Evolutionary conservation across 1,140 invertebrate species (phyloP).

Genomic region (Thaumetopoea pityocampa): DNA sequence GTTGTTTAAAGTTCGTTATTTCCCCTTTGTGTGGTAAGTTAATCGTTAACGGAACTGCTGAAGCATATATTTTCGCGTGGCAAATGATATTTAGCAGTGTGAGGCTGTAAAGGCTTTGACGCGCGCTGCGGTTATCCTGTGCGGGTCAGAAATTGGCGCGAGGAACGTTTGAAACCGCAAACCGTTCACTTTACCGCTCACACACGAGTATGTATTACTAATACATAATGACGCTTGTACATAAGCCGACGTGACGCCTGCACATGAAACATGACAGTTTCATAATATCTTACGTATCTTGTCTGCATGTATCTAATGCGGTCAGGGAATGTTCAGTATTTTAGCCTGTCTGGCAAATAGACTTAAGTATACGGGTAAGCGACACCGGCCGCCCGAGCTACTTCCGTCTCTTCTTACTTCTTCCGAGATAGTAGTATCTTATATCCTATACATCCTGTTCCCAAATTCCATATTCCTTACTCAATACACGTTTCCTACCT

Average conservation of each 20-base stretch:
- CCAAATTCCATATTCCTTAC: too few species aligned
- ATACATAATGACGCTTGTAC: constrained; percentile 7
- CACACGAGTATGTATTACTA: constrained; percentile 5
- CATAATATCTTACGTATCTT: background rate
- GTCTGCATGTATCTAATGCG: background rate
- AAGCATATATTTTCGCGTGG: constrained; percentile 36
- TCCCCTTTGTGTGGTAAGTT: constrained; percentile 27
- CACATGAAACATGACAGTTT: background rate
- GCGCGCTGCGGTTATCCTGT: constrained; percentile 53
- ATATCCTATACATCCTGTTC: too few species aligned
- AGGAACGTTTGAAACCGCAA: constrained; percentile 36
- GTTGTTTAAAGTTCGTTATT: constrained; percentile 21
- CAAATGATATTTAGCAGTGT: constrained; percentile 41
- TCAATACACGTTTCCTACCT: too few species aligned
- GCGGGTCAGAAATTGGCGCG: constrained; percentile 59
- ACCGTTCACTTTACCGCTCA: constrained; percentile 12
- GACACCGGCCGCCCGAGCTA: too few species aligned
- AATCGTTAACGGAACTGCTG: constrained; percentile 23
- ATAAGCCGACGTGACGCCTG: constrained; percentile 2
- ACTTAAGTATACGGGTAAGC: too few species aligned
- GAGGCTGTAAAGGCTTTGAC: constrained; percentile 59
- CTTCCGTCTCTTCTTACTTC: too few species aligned
- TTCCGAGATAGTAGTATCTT: too few species aligned
- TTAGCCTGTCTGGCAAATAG: too few species aligned
- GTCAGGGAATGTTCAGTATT: too few species aligned